Base-by-base conservation (phyloP, 1,140 invertebrate species). In the Camponotus vicinus region DNA sequence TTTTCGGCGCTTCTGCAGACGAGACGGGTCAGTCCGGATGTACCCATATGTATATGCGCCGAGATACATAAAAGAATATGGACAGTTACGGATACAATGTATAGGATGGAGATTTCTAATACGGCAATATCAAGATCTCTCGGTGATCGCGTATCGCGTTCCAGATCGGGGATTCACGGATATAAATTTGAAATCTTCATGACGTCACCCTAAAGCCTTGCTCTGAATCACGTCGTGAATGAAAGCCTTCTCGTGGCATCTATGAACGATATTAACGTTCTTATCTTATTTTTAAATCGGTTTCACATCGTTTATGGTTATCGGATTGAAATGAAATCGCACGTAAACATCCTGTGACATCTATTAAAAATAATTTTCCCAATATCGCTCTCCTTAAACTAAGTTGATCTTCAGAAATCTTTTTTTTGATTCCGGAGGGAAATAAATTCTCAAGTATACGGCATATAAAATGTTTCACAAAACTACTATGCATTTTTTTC, bases 141-240 rank as follows among this genome's bases (percentile, higher is more conserved):
- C 67, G 69, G 27, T 61, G 32, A 27, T n/a, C 79, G n/a, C 55
- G 32, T 75, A 83, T 75, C 69, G 79, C 69, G 42, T 75, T 73
- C 52, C 66, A 61, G 57, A 83, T 83, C 79, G 40, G 27, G 27
- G 55, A 83, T 83, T 83, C 13, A 21, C 32, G 55, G 69, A 49
- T 73, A 83, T 83, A 83, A 75, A 83, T 83, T 83, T 83, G 79
- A 70, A 45, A 83, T 83, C 79, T 83, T 73, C 79, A 61, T 61
- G 55, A 55, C 79, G 42, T 57, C 55, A 61, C 34, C 1, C 27
- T 71, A 59, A 83, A 83, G 13, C 40, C 40, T 2, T 3, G 27
- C 55, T 21, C 40, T 59, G n/a, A 18, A 52, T 40, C 45, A 42
- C 32, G 13, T 79, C 45, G n/a, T n/a, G 21, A 7, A 78, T 78